Conservation (phyloP, 2,888 invertebrate genomes). For the Napeogenes sylphis region DNA sequence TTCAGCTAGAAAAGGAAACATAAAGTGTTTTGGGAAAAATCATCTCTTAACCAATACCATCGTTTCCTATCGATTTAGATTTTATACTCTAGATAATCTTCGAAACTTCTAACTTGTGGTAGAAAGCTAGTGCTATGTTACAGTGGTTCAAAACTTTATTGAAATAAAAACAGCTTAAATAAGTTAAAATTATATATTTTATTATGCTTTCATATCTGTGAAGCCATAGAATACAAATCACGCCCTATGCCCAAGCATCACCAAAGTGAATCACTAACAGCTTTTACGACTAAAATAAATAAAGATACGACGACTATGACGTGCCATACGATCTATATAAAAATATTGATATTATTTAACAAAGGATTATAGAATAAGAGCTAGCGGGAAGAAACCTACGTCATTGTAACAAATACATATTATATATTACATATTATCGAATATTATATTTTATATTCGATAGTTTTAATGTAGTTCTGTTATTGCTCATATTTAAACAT, state of each 20-base stretch:
- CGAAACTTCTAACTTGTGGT: not conserved
- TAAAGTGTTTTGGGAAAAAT: too few relatives aligned
- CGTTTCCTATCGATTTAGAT: too few relatives aligned
- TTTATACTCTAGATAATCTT: not conserved
- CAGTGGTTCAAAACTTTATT: not conserved
- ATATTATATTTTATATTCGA: too few relatives aligned
- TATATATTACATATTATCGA: too few relatives aligned
- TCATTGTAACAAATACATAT: not conserved
- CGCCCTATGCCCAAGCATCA: constrained; percentile 39
- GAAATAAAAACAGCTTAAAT: constrained; percentile 15
- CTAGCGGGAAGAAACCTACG: not conserved
- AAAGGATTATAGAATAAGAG: not conserved
- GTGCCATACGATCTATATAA: not conserved
- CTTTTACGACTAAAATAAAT: constrained; percentile 36
- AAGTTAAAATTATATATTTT: constrained; percentile 36
- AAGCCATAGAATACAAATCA: constrained; percentile 49
- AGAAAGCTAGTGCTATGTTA: too few relatives aligned
- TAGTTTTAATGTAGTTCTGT: too few relatives aligned
- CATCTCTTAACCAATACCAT: too few relatives aligned
- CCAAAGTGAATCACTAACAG: constrained; percentile 35
- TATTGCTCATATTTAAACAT: too few relatives aligned
- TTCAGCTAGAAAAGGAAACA: too few relatives aligned
- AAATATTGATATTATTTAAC: constrained; percentile 3
- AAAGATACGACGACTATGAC: constrained; percentile 24
- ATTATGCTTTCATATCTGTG: constrained; percentile 41